Percentiles rank a stretch among this genome's conserved stretches.
These are phyloP conservation scores for Chelidonichthys spinosus DNA, from an alignment of 2,797 vertebrate species.

Conservation along the genomic window DNA sequence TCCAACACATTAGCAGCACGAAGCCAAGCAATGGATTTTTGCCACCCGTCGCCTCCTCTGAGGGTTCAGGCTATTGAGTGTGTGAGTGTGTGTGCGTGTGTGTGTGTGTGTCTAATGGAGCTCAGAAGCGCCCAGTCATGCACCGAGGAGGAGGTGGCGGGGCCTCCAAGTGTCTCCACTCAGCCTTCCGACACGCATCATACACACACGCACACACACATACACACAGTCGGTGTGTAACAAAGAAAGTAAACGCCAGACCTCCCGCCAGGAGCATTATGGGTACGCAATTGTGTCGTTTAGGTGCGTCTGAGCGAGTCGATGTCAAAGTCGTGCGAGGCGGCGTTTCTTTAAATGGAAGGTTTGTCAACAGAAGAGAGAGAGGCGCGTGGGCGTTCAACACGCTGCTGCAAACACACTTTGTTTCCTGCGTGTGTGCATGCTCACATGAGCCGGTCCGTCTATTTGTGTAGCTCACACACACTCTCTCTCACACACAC, in stretches of 20 bases:
- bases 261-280: conserved; percentile 51
- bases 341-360: conserved; percentile 33
- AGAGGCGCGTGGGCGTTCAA: conserved; percentile 1
- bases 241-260: conserved; percentile 46
- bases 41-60: conserved; percentile 61
- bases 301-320: conserved; percentile 35
- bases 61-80: conserved; percentile 80
- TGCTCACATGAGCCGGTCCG: conserved; percentile 33
- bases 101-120: conserved; percentile 88
- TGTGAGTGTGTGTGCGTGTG: conserved; percentile 17
- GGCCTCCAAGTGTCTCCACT: background rate
- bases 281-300: conserved; percentile 53
- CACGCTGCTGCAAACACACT: background rate
- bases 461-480: conserved; percentile 47
- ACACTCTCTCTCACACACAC: conserved; percentile 30
- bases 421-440: conserved; percentile 28
- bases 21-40: conserved; percentile 66
- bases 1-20: conserved; percentile 63
- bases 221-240: conserved; percentile 52
- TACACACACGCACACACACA: conserved; percentile 18
- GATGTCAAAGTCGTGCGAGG: conserved; percentile 48
- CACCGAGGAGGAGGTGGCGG: conserved; percentile 91
- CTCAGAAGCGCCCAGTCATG: conserved; percentile 97
- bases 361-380: conserved; percentile 23
- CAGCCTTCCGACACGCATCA: conserved; percentile 13